These are phyloP conservation scores for Galeopsomyia nigrocyanea DNA, from an alignment of 2,888 invertebrate genomes.

Conservation along the genomic window DNA sequence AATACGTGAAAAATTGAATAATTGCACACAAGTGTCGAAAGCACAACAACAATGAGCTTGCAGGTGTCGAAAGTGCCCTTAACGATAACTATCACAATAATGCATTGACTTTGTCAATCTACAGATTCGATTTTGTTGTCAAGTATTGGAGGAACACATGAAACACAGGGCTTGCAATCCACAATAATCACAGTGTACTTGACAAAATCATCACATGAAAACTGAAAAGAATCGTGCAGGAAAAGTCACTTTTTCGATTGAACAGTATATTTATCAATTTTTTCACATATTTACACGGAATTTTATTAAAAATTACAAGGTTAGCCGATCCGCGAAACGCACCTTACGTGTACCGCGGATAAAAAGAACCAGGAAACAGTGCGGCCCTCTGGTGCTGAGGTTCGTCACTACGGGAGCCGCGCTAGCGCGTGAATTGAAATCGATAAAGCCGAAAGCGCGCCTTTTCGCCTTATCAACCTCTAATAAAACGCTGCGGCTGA, in stretches of 20 bases:
- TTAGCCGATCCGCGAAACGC: conserved; percentile 49
- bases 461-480: too few species aligned
- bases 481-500: too few species aligned
- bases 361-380: conserved; percentile 60
- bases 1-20: neutral
- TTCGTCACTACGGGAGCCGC: conserved; percentile 1
- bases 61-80: too few species aligned
- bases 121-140: conserved; percentile 49
- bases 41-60: too few species aligned
- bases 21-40: neutral
- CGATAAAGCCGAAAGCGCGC: neutral
- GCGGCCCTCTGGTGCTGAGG: conserved; percentile 27
- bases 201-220: conserved; percentile 43
- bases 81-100: too few species aligned
- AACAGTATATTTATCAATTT: conserved; percentile 53
- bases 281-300: conserved; percentile 47
- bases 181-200: conserved; percentile 51
- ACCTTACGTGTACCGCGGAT: conserved; percentile 58
- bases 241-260: conserved; percentile 13
- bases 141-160: conserved; percentile 34
- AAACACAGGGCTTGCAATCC: conserved; percentile 54
- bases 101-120: conserved; percentile 7
- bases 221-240: conserved; percentile 33
- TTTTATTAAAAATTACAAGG: conserved; percentile 54
- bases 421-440: conserved; percentile 18